Percentiles rank a stretch among this genome's conserved stretches.
Evolutionary conservation across 2,888 invertebrate species (phyloP).

Genomic region (Pseudococcus longispinus): DNA sequence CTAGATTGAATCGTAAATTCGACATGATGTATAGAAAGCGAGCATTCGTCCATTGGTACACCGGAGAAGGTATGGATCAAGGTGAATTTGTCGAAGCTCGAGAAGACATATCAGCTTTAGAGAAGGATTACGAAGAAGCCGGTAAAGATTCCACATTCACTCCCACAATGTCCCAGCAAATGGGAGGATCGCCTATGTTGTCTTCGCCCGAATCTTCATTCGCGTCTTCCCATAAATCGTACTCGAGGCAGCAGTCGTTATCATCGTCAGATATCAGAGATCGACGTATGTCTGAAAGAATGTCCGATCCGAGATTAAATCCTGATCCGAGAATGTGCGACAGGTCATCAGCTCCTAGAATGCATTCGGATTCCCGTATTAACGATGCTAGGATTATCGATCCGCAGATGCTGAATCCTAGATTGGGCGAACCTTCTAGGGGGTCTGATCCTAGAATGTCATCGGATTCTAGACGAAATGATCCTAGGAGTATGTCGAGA

Average conservation of each 20-base stretch:
- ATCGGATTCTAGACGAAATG: not conserved
- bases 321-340: slow-evolving; percentile 39
- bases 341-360: not conserved
- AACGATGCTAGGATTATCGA: not conserved
- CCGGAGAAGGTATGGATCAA: slow-evolving; percentile 54
- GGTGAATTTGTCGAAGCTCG: slow-evolving; percentile 48
- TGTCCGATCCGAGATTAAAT: slow-evolving; percentile 5
- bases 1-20: slow-evolving; percentile 48
- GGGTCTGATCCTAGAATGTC: not conserved
- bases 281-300: slow-evolving; percentile 19
- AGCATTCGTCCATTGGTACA: slow-evolving; percentile 54
- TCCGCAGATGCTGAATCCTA: not conserved
- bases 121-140: slow-evolving; percentile 54
- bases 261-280: not conserved
- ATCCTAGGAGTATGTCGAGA: not conserved
- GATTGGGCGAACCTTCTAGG: slow-evolving; percentile 3
- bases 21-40: slow-evolving; percentile 51
- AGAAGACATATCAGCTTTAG: slow-evolving; percentile 49
- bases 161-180: not conserved
- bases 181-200: not conserved
- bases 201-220: slow-evolving; percentile 33
- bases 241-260: slow-evolving; percentile 10
- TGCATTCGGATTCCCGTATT: slow-evolving; percentile 26
- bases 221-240: slow-evolving; percentile 19
- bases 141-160: slow-evolving; percentile 45